A percentile compares a stretch with the other conserved stretches of the same genome.
These are phyloP conservation scores for Drosophila aldrichi DNA, from an alignment of 2,888 invertebrate species.

Conservation along the genomic window DNA sequence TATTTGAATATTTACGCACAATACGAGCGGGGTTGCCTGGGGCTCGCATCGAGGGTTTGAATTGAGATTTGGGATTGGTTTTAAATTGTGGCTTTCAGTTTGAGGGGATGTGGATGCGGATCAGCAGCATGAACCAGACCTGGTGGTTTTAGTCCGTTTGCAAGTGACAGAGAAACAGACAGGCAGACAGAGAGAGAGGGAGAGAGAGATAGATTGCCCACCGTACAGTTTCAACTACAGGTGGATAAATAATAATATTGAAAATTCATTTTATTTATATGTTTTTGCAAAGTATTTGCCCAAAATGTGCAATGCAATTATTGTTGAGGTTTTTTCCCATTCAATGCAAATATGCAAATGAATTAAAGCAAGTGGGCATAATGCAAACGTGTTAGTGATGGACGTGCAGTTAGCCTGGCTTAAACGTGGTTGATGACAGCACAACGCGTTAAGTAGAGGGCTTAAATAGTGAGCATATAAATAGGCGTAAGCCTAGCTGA, in stretches of 20 bases:
- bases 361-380: constrained; percentile 16
- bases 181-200: neutral
- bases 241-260: constrained; percentile 61
- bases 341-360: constrained; percentile 41
- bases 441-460: neutral
- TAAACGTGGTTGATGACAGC: neutral
- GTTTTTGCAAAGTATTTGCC: constrained; percentile 32
- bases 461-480: neutral
- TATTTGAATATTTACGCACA: constrained; percentile 73
- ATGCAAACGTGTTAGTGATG: neutral
- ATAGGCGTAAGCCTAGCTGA: no score
- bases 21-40: constrained; percentile 19
- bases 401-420: neutral
- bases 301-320: constrained; percentile 68
- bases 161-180: constrained; percentile 16
- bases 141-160: constrained; percentile 32
- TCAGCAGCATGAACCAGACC: constrained; percentile 26
- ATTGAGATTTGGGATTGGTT: constrained; percentile 12
- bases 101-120: constrained; percentile 7
- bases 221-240: neutral
- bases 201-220: neutral
- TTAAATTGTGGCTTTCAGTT: constrained; percentile 15
- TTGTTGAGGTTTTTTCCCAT: constrained; percentile 46
- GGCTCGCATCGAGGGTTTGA: neutral
- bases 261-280: constrained; percentile 59